Base-by-base conservation (phyloP, 2,888 invertebrate genomes). In the Protonemura montana region DNA sequence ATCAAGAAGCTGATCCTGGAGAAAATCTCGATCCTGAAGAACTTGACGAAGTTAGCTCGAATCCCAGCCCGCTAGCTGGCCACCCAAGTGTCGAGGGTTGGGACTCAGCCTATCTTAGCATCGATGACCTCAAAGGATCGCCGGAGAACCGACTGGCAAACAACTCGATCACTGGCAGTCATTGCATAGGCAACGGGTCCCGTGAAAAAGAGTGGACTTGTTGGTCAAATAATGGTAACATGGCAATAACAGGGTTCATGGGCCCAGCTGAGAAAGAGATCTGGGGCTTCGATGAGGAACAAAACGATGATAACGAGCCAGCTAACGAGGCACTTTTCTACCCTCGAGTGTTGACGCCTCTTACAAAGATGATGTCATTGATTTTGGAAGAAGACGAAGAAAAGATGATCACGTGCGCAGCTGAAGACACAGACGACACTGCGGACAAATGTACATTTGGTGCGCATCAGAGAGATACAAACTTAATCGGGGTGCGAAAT, bases 81-180 rank as follows among this genome's bases (percentile, higher is more conserved):
- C 41, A 81, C 28, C 82, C 77, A 6, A 35, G 35, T 35, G 35
- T 35, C 3, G 86, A 81, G 10, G 91, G 91, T 87, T 92, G 93
- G 92, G 93, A 93, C 90, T 93, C 93, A 10, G 93, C 93, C 16
- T 93, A 93, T 88, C 92, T 93, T 88, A 93, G 93, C 90, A 93
- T 93, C 88, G 93, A 93, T 88, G 93, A 93, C 87, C 42, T 85
- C n/a, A 82, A 85, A 25, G 76, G 84, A 10, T 86, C 41, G 27
- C 91, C 92, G 76, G 93, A 92, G 13, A 76, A 82, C 30, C 35
- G 82, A 0, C 5, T 29, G 10, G 35, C 77, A 7, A 59, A n/a
- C 25, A 76, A 85, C 27, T 76, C 29, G 30, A 83, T 35, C 84
- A 30, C 21, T 21, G 21, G n/a, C 10, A 10, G 7, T n/a, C 0